phyloP scores from a whole-genome alignment of 2,113 vertebrate species.

The Tetraodon nigroviridis region DNA sequence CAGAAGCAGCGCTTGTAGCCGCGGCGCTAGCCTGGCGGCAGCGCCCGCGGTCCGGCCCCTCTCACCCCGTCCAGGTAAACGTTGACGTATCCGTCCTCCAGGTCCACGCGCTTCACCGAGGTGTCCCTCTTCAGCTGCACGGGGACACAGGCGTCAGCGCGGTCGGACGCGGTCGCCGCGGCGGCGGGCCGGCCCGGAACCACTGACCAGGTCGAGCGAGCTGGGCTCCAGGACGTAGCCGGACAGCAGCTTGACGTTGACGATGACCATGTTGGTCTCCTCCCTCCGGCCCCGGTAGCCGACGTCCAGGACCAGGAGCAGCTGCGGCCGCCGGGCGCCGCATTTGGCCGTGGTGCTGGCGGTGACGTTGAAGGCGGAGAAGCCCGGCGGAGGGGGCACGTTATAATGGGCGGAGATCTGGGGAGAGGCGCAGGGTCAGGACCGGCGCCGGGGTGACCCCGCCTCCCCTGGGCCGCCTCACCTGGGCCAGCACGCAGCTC shows the following conservation, averaged over 20 bases:
- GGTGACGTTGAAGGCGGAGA: conserved; percentile 60
- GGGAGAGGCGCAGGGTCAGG: neutral
- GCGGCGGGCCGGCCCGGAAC: neutral
- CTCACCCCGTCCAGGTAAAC: conserved; percentile 72
- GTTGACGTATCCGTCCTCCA: conserved; percentile 59
- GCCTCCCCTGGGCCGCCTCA: neutral
- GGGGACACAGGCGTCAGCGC: neutral
- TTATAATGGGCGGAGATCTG: conserved; percentile 73
- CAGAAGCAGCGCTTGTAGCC: no score
- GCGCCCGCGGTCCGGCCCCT: neutral
- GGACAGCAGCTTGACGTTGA: conserved; percentile 77
- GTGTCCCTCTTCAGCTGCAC: conserved; percentile 49
- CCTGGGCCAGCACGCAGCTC: conserved; percentile 5
- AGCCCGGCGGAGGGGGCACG: conserved; percentile 66
- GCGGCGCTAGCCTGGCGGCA: no score
- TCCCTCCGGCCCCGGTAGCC: conserved; percentile 67
- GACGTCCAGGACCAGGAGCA: conserved; percentile 47
- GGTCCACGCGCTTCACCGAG: conserved; percentile 69
- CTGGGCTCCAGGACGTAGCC: conserved; percentile 66
- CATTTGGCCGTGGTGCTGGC: conserved; percentile 42
- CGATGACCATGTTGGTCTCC: conserved; percentile 80
- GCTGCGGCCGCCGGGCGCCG: conserved; percentile 17
- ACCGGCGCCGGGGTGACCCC: no score
- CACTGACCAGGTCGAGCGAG: conserved; percentile 64
- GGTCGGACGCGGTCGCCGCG: neutral